Base-by-base conservation (phyloP, 2,797 vertebrate species). In the Pelobates cultripes region DNA sequence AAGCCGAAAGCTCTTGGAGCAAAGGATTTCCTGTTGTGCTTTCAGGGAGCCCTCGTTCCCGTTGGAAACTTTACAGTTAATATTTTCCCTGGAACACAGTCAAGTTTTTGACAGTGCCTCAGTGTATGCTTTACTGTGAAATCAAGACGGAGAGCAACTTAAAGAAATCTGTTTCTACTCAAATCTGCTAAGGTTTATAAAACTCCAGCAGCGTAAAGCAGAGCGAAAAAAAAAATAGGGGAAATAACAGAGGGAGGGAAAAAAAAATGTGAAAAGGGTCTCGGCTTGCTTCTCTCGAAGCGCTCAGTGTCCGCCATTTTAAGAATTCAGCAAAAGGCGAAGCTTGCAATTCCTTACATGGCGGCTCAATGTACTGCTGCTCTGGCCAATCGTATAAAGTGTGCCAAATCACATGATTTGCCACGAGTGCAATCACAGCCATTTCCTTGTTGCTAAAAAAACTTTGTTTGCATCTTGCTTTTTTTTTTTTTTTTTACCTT, bases 141-240 rank as follows among this genome's bases (percentile, higher is more conserved):
- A 94, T 89, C 85, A 90, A 95, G 91, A 92, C 88, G 87, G 90
- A 85, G 89, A 89, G 91, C 47, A 87, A 92, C 90, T 92, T 93
- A 85, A 90, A 92, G 92, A 94, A 94, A 95, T 96, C 94, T 96
- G 95, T 95, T 95, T 95, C 92, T 93, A 94, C 94, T 96, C 94
- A 96, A 91, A 92, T 89, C 90, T 88, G 57, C 82, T 88, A 90
- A 92, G 92, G 92, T 93, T 92, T 90, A 88, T 88, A 89, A 69
- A 90, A 85, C 70, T 74, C 70, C 78, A 61, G 70, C 71, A 75
- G 81, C 87, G 86, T 79, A 75, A 70, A 57, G 61, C 17, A 63
- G 60, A 69, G 14, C 69, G 67, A 61, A 60, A 61, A 47, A 64
- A 40, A 55, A 73, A 47, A 73, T 60, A 73, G n/a, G 14, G 42